Evolutionary conservation across 2,888 invertebrate genomes (phyloP).

Genomic region (Calameuta idolon): DNA sequence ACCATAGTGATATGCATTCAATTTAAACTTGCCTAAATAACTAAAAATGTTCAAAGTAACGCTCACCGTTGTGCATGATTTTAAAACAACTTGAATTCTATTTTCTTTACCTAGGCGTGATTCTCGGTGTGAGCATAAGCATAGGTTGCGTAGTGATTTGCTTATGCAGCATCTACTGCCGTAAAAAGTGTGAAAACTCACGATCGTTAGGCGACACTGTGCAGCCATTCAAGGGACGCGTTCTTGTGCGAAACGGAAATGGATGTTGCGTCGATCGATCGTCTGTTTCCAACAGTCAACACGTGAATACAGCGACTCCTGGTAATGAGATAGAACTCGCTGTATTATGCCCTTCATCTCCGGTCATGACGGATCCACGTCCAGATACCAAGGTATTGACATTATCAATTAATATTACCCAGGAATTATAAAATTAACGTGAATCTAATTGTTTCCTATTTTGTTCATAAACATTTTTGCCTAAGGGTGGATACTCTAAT

Average conservation of each 20-base stretch:
- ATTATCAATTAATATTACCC: background rate
- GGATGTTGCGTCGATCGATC: slow-evolving; percentile 59
- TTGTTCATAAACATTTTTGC: slow-evolving; percentile 11
- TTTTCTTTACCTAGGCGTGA: slow-evolving; percentile 55
- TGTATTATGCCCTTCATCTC: slow-evolving; percentile 63
- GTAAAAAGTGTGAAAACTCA: slow-evolving; percentile 57
- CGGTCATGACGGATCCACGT: slow-evolving; percentile 61
- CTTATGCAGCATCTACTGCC: slow-evolving; percentile 60
- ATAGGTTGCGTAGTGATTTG: slow-evolving; percentile 64
- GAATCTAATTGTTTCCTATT: slow-evolving; percentile 6
- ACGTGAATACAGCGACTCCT: slow-evolving; percentile 37
- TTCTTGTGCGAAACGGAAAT: slow-evolving; percentile 52
- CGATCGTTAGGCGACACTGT: slow-evolving; percentile 52
- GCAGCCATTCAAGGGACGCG: slow-evolving; percentile 52
- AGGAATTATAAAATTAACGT: background rate
- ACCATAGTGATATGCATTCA: background rate
- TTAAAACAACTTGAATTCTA: background rate
- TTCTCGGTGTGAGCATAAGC: slow-evolving; percentile 66
- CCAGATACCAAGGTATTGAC: slow-evolving; percentile 72
- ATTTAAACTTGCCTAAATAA: background rate
- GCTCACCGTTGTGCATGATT: background rate
- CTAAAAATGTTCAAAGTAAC: background rate
- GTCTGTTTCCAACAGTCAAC: slow-evolving; percentile 54
- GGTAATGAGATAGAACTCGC: slow-evolving; percentile 62
- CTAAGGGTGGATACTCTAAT: slow-evolving; percentile 67